phyloP scores from a whole-genome alignment of 2,113 vertebrate genomes.

The Antennarius striatus region DNA sequence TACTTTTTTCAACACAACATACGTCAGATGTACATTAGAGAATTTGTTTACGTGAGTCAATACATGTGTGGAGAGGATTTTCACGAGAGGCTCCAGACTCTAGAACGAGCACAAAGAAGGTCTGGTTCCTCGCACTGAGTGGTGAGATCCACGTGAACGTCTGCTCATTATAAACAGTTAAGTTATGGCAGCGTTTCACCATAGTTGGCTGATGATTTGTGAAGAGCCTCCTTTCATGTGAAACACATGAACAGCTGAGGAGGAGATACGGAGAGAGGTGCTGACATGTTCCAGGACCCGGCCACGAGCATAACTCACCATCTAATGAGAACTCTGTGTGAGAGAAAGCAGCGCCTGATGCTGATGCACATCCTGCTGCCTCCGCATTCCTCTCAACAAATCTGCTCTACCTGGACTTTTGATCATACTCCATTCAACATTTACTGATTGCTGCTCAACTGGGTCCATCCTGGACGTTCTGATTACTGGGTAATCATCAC shows the following conservation, averaged over 20 bases:
- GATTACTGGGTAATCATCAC: too few species aligned
- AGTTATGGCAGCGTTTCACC: slow-evolving; percentile 14
- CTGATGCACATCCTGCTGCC: slow-evolving; percentile 13
- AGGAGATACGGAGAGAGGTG: slow-evolving; percentile 44
- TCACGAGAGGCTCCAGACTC: too few species aligned
- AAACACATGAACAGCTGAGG: slow-evolving; percentile 50
- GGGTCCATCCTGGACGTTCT: not conserved
- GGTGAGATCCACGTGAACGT: too few species aligned
- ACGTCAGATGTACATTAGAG: too few species aligned
- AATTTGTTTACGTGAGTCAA: too few species aligned
- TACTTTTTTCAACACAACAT: too few species aligned
- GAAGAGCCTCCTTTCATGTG: slow-evolving; percentile 44
- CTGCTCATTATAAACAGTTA: not conserved
- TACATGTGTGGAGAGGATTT: too few species aligned
- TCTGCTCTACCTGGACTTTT: slow-evolving; percentile 13
- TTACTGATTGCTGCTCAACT: slow-evolving; percentile 16
- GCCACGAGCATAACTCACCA: slow-evolving; percentile 64
- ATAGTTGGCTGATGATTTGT: slow-evolving; percentile 34
- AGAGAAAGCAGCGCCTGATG: slow-evolving; percentile 47
- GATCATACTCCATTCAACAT: slow-evolving; percentile 5
- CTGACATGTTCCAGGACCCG: slow-evolving; percentile 70
- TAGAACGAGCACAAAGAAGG: too few species aligned
- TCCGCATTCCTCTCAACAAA: slow-evolving; percentile 34
- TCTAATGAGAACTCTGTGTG: slow-evolving; percentile 58
- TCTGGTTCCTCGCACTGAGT: too few species aligned